phyloP scores from a whole-genome alignment of 2,797 vertebrate genomes.

The Lemur catta region DNA sequence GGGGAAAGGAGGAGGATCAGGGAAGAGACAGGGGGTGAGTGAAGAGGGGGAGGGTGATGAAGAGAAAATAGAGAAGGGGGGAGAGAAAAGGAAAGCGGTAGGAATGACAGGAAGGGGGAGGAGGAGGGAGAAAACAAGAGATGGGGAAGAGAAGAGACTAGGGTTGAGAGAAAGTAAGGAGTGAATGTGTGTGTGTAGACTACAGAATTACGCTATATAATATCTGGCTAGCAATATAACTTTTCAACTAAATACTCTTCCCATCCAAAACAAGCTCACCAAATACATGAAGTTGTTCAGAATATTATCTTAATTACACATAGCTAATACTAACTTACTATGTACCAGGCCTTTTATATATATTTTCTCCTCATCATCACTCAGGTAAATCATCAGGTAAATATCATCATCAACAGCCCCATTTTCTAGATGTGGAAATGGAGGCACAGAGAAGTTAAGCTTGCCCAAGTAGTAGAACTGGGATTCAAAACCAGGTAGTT shows the following conservation, averaged over 20 bases:
- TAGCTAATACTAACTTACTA: slow-evolving; percentile 5
- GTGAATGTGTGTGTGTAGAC: not conserved
- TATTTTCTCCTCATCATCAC: slow-evolving; percentile 7
- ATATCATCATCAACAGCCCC: not conserved
- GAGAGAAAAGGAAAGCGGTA: not conserved
- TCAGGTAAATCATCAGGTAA: not conserved
- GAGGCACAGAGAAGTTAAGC: slow-evolving; percentile 23
- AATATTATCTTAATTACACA: not conserved
- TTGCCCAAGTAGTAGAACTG: not conserved
- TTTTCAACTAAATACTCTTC: slow-evolving; percentile 10
- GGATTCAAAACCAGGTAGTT: slow-evolving; percentile 14
- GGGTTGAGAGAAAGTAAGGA: not conserved
- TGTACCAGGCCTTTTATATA: not conserved
- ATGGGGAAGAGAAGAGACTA: not conserved
- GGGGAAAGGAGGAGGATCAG: not conserved
- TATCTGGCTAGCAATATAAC: not conserved
- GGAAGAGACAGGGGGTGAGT: not conserved
- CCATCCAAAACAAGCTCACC: not conserved
- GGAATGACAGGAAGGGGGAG: not conserved
- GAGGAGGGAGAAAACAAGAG: not conserved
- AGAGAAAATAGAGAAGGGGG: too few relatives aligned
- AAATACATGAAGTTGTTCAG: not conserved
- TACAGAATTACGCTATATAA: not conserved
- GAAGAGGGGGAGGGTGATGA: not conserved
- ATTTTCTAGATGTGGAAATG: slow-evolving; percentile 27